phyloP scores from a whole-genome alignment of 1,140 invertebrate genomes.

The Idris sp. region DNA sequence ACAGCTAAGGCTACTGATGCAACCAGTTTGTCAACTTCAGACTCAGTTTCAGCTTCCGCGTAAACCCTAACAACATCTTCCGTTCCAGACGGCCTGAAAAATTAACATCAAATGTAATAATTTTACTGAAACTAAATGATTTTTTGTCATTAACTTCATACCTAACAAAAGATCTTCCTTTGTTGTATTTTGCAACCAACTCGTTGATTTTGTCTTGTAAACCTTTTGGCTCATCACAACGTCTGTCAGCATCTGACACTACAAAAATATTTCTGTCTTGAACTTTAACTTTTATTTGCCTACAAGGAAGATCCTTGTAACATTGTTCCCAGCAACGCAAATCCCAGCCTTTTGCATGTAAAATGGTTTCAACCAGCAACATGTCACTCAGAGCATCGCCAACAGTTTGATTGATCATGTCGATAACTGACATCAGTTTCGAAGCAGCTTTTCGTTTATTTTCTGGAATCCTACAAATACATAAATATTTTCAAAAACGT shows the following conservation, averaged over 20 bases:
- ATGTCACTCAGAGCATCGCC: slow-evolving; percentile 98
- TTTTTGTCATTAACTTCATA: no score
- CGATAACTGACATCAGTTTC: slow-evolving; percentile 84
- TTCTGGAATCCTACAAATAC: slow-evolving; percentile 67
- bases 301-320: slow-evolving; percentile 93
- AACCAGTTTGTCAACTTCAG: slow-evolving; percentile 85
- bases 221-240: slow-evolving; percentile 86
- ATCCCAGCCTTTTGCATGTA: slow-evolving; percentile 88
- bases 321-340: slow-evolving; percentile 87
- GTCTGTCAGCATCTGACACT: slow-evolving; percentile 91
- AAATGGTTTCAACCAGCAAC: slow-evolving; percentile 94
- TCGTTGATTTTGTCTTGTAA: slow-evolving; percentile 90
- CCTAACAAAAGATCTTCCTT: slow-evolving; percentile 92
- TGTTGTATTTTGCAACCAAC: slow-evolving; percentile 83
- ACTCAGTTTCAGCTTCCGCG: slow-evolving; percentile 91
- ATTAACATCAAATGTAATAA: no score
- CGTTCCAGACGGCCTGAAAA: slow-evolving; percentile 93
- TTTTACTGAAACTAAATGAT: no score
- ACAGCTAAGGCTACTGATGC: slow-evolving; percentile 87
- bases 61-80: slow-evolving; percentile 98
- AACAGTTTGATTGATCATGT: slow-evolving; percentile 96
- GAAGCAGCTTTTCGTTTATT: slow-evolving; percentile 79
- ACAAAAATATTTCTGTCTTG: slow-evolving; percentile 90
- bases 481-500: no score
- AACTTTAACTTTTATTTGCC: slow-evolving; percentile 92